Percentiles rank a stretch among this genome's conserved stretches.
These are phyloP conservation scores for Tipula lateralis DNA, from an alignment of 2,888 invertebrate genomes.

Conservation along the genomic window DNA sequence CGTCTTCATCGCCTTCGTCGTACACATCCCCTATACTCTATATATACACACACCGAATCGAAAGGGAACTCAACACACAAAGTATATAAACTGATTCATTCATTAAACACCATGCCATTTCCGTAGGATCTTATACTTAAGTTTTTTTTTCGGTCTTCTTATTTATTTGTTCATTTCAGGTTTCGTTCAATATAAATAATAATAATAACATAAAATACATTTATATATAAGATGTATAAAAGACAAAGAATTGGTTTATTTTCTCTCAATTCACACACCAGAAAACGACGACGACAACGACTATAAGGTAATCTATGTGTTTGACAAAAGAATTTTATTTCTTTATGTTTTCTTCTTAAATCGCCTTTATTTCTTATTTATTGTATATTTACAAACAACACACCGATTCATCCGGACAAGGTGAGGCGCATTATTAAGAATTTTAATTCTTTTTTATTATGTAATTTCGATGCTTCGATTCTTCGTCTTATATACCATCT, in stretches of 20 bases:
- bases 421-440: constrained; percentile 24
- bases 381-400: constrained; percentile 12
- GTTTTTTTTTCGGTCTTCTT: neutral
- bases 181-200: constrained; percentile 5
- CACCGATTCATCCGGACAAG: constrained; percentile 27
- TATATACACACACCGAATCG: neutral
- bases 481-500: neutral
- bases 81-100: constrained; percentile 14
- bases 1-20: neutral
- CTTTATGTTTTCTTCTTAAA: neutral
- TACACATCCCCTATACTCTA: no score
- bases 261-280: constrained; percentile 16
- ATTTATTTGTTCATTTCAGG: constrained; percentile 28
- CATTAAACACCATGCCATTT: constrained; percentile 28
- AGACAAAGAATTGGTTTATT: constrained; percentile 12
- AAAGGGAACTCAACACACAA: constrained; percentile 2
- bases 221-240: neutral
- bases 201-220: neutral
- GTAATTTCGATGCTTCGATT: no score
- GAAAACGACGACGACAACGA: neutral
- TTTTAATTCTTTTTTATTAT: neutral
- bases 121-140: constrained; percentile 13
- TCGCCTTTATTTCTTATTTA: neutral
- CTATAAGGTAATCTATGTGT: neutral
- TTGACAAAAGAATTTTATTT: constrained; percentile 26